These are phyloP conservation scores for Acanthopleura granulata DNA, from an alignment of 2,888 invertebrate genomes.

Conservation along the genomic window DNA sequence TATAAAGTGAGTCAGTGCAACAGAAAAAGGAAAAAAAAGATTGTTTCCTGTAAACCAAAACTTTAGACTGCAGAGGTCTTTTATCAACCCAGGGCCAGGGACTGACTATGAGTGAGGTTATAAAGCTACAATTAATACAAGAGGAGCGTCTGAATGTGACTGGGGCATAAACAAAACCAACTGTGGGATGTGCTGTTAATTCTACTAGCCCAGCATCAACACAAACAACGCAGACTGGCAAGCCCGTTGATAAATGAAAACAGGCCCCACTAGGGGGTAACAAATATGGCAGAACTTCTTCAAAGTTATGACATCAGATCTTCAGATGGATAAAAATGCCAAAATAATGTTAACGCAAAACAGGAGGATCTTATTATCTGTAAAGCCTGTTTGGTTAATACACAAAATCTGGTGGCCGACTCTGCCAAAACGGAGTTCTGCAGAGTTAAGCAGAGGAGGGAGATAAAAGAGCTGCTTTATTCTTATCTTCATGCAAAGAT, in stretches of 20 bases:
- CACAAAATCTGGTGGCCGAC: not conserved
- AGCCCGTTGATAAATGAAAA: constrained; percentile 3
- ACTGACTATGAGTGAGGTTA: no score
- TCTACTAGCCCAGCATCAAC: not conserved
- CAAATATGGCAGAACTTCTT: constrained; percentile 18
- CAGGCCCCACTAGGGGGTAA: not conserved
- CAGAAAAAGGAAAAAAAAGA: no score
- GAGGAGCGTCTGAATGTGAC: not conserved
- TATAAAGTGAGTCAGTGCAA: no score
- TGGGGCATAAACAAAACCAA: constrained; percentile 6
- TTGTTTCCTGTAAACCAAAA: no score
- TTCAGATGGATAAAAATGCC: constrained; percentile 10
- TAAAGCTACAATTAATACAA: no score
- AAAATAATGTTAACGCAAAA: constrained; percentile 14
- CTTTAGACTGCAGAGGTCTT: no score
- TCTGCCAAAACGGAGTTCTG: not conserved
- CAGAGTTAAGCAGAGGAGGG: not conserved
- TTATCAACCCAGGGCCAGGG: no score
- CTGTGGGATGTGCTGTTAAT: not conserved
- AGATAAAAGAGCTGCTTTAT: constrained; percentile 16
- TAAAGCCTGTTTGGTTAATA: not conserved
- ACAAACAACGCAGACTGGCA: not conserved
- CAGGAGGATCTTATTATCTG: constrained; percentile 16
- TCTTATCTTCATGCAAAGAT: constrained; percentile 14
- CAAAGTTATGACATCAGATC: constrained; percentile 19